Percentiles rank a stretch among this genome's conserved stretches.
phyloP scores from a whole-genome alignment of 1,140 invertebrate species.

The Eueides isabella region DNA sequence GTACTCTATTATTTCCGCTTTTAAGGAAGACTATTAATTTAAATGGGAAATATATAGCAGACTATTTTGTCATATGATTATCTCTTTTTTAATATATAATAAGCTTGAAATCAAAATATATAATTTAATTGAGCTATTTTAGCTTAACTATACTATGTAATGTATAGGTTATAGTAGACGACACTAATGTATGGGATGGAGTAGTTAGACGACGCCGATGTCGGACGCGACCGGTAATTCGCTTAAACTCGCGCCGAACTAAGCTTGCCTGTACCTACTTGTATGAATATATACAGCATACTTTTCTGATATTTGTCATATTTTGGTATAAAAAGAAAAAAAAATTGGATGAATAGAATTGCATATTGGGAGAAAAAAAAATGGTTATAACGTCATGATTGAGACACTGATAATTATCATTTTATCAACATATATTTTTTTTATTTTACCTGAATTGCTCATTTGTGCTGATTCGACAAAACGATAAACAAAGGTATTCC shows the following conservation, averaged over 20 bases:
- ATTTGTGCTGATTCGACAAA: too few species aligned
- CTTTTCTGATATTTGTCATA: not conserved
- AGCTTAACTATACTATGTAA: not conserved
- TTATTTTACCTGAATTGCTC: not conserved
- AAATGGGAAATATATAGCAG: too few species aligned
- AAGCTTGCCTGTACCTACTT: not conserved
- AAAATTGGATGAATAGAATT: too few species aligned
- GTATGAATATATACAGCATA: not conserved
- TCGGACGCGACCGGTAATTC: conserved; percentile 20
- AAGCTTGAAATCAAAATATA: too few species aligned
- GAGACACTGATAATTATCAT: not conserved
- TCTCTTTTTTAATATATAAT: too few species aligned
- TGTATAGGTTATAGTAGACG: not conserved
- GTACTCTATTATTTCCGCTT: too few species aligned
- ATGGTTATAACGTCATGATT: not conserved
- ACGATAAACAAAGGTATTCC: too few species aligned
- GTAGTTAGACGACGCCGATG: conserved; percentile 19
- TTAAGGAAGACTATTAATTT: too few species aligned
- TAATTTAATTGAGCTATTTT: too few species aligned
- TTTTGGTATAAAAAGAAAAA: not conserved
- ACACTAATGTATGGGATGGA: not conserved
- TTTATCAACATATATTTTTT: not conserved
- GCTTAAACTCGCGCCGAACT: conserved; percentile 15
- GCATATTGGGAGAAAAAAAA: too few species aligned
- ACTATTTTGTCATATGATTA: too few species aligned